A percentile compares a stretch with the other conserved stretches of the same genome.
These are phyloP conservation scores for Aldabrachelys gigantea DNA, from an alignment of 2,113 vertebrate species.

Conservation along the genomic window DNA sequence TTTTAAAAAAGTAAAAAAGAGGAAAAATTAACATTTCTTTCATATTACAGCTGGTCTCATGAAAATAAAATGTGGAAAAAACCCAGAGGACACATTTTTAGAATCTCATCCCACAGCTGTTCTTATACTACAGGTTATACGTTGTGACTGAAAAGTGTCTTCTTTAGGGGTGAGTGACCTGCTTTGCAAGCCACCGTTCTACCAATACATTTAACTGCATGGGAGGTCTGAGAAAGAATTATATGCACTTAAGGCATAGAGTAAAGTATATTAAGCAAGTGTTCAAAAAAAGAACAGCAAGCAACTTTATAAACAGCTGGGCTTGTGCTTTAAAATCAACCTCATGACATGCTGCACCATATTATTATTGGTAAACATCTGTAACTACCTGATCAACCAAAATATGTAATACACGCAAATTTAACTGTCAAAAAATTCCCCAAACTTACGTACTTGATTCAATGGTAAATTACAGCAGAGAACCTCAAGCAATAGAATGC, in stretches of 20 bases:
- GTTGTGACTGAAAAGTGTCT: constrained; percentile 63
- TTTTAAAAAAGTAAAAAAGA: constrained; percentile 14
- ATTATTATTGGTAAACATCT: neutral
- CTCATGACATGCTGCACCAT: neutral
- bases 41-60: neutral
- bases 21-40: neutral
- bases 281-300: neutral
- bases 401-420: neutral
- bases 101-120: constrained; percentile 32
- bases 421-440: neutral
- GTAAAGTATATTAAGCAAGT: neutral
- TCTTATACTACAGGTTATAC: constrained; percentile 52
- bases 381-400: neutral
- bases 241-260: neutral
- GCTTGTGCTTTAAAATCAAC: neutral
- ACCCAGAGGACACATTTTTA: constrained; percentile 19
- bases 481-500: neutral
- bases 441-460: neutral
- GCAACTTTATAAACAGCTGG: neutral
- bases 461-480: neutral
- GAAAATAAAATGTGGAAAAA: rapidly evolving
- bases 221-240: constrained; percentile 50
- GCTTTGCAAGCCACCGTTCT: constrained; percentile 41
- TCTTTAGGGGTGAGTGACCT: constrained; percentile 56
- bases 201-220: constrained; percentile 39